A percentile compares a stretch with the other conserved stretches of the same genome.
phyloP scores from a whole-genome alignment of 2,113 vertebrate species.

The Plectropomus leopardus region DNA sequence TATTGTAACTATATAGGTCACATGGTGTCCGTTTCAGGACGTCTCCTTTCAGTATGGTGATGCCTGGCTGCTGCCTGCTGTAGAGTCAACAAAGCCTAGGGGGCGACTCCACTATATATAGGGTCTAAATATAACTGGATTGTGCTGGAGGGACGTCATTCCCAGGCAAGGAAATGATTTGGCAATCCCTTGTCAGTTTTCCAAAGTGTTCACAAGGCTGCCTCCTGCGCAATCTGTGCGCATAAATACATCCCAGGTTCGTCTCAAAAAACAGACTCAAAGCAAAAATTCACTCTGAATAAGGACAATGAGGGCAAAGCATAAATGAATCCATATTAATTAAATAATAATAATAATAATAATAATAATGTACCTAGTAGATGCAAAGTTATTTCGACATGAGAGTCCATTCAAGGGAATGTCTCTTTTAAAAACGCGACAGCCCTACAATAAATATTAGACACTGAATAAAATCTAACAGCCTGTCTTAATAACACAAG shows the following conservation, averaged over 20 bases:
- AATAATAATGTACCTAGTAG: neutral
- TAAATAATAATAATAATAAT: no score
- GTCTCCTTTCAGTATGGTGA: neutral
- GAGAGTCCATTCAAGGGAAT: neutral
- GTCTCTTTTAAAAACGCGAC: neutral
- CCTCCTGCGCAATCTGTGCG: conserved; percentile 56
- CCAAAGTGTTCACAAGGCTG: conserved; percentile 34
- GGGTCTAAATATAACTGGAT: conserved; percentile 88
- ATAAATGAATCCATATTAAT: neutral
- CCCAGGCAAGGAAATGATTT: conserved; percentile 79
- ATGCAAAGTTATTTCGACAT: neutral
- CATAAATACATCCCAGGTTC: neutral
- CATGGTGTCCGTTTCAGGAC: conserved; percentile 39
- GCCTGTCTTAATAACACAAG: neutral
- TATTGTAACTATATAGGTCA: conserved; percentile 32
- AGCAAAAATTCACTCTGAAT: neutral
- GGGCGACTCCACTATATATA: conserved; percentile 86
- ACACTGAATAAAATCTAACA: fast-evolving
- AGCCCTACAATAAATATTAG: neutral
- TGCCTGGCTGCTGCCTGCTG: conserved; percentile 48
- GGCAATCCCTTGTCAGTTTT: conserved; percentile 75
- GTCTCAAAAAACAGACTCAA: neutral
- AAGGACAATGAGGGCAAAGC: fast-evolving
- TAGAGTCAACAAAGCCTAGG: conserved; percentile 78
- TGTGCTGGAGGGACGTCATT: conserved; percentile 79